Conservation (phyloP, 2,888 invertebrate genomes). For the Oscheius sp. region DNA sequence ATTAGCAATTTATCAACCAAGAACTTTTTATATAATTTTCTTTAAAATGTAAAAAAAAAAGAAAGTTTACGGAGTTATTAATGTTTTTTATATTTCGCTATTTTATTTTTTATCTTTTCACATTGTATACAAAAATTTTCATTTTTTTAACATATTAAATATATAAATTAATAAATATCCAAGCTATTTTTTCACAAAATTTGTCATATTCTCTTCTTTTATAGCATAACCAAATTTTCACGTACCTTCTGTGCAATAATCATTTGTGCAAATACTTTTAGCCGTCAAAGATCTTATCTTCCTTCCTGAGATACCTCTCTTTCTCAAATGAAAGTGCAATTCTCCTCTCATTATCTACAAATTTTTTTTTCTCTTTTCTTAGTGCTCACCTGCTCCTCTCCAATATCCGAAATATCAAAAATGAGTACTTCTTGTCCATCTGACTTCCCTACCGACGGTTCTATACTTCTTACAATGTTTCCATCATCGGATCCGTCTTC, state of each 20-base stretch:
- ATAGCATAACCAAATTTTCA: no score
- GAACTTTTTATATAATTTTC: no score
- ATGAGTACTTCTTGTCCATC: constrained; percentile 50
- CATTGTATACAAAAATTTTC: no score
- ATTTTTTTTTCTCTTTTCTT: neutral
- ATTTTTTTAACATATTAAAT: no score
- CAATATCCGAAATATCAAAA: constrained; percentile 42
- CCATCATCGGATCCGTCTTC: constrained; percentile 52
- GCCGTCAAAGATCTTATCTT: constrained; percentile 44
- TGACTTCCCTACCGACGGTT: constrained; percentile 40
- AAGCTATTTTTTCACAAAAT: no score
- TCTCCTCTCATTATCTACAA: constrained; percentile 45
- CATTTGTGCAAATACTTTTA: constrained; percentile 44
- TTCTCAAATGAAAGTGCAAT: constrained; percentile 45
- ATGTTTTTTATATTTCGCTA: no score
- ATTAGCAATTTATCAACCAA: no score
- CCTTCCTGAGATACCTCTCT: constrained; percentile 33
- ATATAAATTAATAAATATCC: no score
- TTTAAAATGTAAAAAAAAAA: no score
- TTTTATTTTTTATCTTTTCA: no score
- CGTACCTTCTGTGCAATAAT: constrained; percentile 39
- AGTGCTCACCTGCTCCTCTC: constrained; percentile 37
- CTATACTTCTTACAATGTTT: constrained; percentile 44
- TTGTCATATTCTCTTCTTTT: neutral
- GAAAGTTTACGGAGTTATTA: no score